Evolutionary conservation across 2,888 invertebrate genomes (phyloP).

Genomic region (Belgica antarctica): DNA sequence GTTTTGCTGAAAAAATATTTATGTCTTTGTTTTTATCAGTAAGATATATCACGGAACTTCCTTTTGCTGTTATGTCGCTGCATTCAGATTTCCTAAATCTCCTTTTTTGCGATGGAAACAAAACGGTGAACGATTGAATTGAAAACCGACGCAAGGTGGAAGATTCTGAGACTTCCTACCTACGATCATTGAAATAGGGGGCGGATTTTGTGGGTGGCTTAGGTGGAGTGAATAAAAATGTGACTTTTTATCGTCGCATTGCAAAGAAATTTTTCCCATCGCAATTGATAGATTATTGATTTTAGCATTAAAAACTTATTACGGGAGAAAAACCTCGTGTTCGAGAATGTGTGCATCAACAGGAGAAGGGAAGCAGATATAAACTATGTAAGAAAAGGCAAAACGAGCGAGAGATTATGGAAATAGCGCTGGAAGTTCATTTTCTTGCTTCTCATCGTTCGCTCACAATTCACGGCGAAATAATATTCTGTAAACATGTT

Average conservation of each 20-base stretch:
- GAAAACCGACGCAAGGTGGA: background rate
- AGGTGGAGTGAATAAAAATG: background rate
- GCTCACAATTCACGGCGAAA: too few species aligned
- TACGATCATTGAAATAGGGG: too few species aligned
- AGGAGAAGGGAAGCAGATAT: conserved; percentile 17
- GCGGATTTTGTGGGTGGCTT: background rate
- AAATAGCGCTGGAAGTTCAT: conserved; percentile 17
- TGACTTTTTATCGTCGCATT: conserved; percentile 8
- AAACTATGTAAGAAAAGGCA: background rate
- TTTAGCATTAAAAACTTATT: conserved; percentile 38
- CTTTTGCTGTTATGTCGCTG: background rate
- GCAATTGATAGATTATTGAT: conserved; percentile 35
- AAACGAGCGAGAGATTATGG: conserved; percentile 35
- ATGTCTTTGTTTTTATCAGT: conserved; percentile 40
- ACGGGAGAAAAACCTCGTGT: background rate
- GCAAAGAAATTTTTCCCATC: background rate
- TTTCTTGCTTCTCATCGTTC: background rate
- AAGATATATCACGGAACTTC: conserved; percentile 30
- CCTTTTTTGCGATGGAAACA: conserved; percentile 23
- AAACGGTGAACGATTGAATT: background rate
- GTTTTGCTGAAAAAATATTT: conserved; percentile 35
- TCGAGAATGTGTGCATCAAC: conserved; percentile 19
- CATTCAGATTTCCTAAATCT: conserved; percentile 21
- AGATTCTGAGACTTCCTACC: too few species aligned
- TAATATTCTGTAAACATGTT: conserved; percentile 30